Percentiles rank a stretch among this genome's conserved stretches.
Conservation (phyloP, 2,797 vertebrate species). For the Chloroceryle amazona region DNA sequence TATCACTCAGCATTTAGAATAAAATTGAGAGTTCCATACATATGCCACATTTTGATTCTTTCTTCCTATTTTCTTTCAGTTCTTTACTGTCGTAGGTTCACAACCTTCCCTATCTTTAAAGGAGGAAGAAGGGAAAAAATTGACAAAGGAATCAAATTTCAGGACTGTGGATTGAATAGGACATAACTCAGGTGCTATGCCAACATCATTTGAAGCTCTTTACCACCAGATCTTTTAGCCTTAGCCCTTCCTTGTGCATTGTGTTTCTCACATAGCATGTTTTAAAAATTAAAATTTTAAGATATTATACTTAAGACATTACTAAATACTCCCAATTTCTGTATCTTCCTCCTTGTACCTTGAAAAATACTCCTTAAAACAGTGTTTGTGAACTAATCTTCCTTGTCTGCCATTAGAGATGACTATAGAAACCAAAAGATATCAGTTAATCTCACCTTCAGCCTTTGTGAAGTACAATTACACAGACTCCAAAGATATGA, state of each 20-base stretch:
- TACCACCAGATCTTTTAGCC: neutral
- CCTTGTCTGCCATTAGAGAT: neutral
- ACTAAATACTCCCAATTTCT: neutral
- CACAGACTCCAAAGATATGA: neutral
- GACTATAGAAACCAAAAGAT: neutral
- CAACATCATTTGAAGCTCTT: neutral
- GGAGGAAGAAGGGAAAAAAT: fast-evolving
- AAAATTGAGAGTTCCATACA: neutral
- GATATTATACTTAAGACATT: neutral
- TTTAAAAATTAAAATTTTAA: neutral
- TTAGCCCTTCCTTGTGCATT: neutral
- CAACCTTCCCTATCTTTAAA: too few species aligned
- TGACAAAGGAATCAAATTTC: neutral
- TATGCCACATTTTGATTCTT: neutral
- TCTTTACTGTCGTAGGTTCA: neutral
- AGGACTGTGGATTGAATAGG: neutral
- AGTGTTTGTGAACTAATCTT: neutral
- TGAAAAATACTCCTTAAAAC: neutral
- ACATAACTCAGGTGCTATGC: neutral
- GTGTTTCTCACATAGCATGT: fast-evolving
- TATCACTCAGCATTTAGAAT: neutral
- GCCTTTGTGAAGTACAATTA: neutral
- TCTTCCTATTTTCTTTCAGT: neutral
- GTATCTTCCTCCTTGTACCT: neutral
- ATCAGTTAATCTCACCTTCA: neutral